Conservation (phyloP, 2,113 vertebrate species). For the Eulemur rufifrons region DNA sequence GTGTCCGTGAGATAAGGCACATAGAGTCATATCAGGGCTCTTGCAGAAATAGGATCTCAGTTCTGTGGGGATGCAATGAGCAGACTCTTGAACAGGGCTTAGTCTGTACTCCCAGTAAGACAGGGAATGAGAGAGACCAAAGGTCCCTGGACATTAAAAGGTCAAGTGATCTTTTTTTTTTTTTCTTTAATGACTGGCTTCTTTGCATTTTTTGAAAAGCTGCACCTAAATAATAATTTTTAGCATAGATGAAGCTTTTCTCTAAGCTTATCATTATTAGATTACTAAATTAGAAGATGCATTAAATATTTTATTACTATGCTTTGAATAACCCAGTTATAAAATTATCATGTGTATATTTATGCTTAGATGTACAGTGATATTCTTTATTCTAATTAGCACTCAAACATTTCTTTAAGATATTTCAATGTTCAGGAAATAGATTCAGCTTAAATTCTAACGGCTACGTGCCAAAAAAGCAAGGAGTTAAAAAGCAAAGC, state of each 20-base stretch:
- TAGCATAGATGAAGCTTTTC: background rate
- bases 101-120: background rate
- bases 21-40: background rate
- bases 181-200: background rate
- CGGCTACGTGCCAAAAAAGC: background rate
- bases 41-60: background rate
- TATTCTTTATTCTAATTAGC: background rate
- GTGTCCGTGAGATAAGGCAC: background rate
- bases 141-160: background rate
- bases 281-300: background rate
- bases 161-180: background rate
- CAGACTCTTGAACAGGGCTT: background rate
- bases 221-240: conserved; percentile 1
- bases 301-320: background rate
- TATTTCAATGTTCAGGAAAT: background rate
- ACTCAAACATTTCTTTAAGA: background rate
- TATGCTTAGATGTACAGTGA: background rate
- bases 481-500: background rate
- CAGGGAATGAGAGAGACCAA: background rate
- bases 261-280: background rate
- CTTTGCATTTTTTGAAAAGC: background rate
- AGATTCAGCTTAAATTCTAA: background rate
- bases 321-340: conserved; percentile 10
- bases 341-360: background rate
- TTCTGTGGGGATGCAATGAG: background rate